Conservation (phyloP, 2,888 invertebrate species). For the Sarcophaga variegata region DNA sequence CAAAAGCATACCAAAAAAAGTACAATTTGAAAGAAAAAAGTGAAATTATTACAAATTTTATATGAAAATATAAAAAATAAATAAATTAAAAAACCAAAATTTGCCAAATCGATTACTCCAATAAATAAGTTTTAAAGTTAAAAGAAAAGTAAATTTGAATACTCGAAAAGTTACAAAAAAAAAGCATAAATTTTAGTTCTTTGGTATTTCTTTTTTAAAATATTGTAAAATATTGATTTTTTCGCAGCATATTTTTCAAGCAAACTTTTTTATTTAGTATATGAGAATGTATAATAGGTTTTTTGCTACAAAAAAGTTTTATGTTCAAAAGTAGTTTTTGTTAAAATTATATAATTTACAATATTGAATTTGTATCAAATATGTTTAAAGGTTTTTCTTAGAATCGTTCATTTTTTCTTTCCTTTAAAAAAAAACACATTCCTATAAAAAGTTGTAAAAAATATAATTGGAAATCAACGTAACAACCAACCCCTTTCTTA, state of each 20-base stretch:
- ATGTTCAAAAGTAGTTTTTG: not conserved
- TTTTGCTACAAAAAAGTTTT: not conserved
- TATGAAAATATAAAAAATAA: conserved; percentile 25
- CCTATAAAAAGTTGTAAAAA: conserved; percentile 51
- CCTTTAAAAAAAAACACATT: conserved; percentile 5
- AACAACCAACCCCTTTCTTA: conserved; percentile 64
- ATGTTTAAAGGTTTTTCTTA: conserved; percentile 3
- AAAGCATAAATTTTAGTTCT: conserved; percentile 25
- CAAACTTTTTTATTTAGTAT: conserved; percentile 43
- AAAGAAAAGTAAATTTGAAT: conserved; percentile 13
- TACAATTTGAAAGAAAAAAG: conserved; percentile 50
- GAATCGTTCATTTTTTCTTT: not conserved
- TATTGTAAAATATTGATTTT: conserved; percentile 62
- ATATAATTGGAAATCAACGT: conserved; percentile 64
- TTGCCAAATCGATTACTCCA: not conserved
- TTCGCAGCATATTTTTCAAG: conserved; percentile 54
- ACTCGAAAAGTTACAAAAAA: conserved; percentile 3
- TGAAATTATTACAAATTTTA: conserved; percentile 43
- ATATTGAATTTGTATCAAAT: conserved; percentile 1
- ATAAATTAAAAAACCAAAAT: conserved; percentile 33
- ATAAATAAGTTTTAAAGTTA: conserved; percentile 16
- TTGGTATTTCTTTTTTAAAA: conserved; percentile 39
- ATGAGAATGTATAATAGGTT: conserved; percentile 1
- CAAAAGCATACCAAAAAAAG: conserved; percentile 36
- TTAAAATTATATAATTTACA: conserved; percentile 20